Evolutionary conservation across 2,113 vertebrate genomes (phyloP), one percentile per base, ranked within the genome.

Genomic region (Terrapene triunguis): DNA sequence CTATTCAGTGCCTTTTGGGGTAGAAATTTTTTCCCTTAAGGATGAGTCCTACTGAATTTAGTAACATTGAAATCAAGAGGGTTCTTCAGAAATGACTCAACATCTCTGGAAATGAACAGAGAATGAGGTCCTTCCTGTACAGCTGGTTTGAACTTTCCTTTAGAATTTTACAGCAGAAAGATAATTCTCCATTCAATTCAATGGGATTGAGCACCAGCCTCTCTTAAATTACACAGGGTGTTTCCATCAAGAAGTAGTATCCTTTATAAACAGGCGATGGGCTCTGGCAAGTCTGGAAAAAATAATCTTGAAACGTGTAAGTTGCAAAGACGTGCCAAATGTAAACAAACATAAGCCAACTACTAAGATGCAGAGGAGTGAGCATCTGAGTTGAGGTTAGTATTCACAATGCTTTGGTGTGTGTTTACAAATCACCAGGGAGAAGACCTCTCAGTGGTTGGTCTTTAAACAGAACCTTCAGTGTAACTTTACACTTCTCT

Each of bases 281-380:
- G 2, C 48, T 53, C 84, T 57, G 24, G 48, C 59, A 84, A 12
- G 42, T 85, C 54, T 32, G 69, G 80, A 62, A 97, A 90, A 82
- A 9, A 90, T 57, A 89, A 44, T 38, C 72, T 80, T 11, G 22
- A 93, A 93, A 96, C 22, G 35, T 0, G 72, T 88, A 47, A 84
- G 51, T 35, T 65, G 62, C 80, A 85, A 94, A 88, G 84, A 76
- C 92, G 82, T 92, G 85, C 93, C 92, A 97, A 88, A 94, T 95
- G 90, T 90, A 95, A 35, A 65, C 22, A 74, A 76, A 76, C 48
- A 48, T 29, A 65, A 88, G 42, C n/a, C 19, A 53, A 96, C 62
- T 44, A 76, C 72, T 2, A 1, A 38, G 72, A 93, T 78, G 79
- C 11, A 1, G 16, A 95, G 87, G 81, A 92, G 53, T 35, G 10